phyloP scores from a whole-genome alignment of 2,888 invertebrate species.

The Leptopilina myrica region DNA sequence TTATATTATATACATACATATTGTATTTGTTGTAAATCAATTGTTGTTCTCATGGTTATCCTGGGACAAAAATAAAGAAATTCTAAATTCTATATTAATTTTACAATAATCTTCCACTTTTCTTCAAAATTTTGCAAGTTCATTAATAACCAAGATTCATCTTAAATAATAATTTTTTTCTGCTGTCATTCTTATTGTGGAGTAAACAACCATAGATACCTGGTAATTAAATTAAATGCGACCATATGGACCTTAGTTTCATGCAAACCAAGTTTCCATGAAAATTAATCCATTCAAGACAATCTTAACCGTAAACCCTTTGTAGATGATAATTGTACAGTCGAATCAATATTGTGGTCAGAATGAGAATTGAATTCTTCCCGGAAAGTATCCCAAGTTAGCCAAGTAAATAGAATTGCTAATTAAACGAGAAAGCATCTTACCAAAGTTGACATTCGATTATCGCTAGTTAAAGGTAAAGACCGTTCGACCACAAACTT shows the following conservation, averaged over 20 bases:
- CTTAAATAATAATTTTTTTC: too few species aligned
- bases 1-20: too few species aligned
- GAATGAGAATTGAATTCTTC: neutral
- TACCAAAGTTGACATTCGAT: slow-evolving; percentile 21
- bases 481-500: slow-evolving; percentile 19
- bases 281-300: slow-evolving; percentile 18
- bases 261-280: slow-evolving; percentile 4
- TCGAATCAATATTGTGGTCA: slow-evolving; percentile 23
- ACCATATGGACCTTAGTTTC: too few species aligned
- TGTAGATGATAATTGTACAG: slow-evolving; percentile 32
- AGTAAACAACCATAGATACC: neutral
- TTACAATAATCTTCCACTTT: too few species aligned
- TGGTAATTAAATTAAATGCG: neutral
- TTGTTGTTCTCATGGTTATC: too few species aligned
- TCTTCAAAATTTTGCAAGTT: too few species aligned
- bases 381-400: neutral
- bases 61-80: too few species aligned
- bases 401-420: slow-evolving; percentile 26
- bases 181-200: too few species aligned
- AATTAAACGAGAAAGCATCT: slow-evolving; percentile 16
- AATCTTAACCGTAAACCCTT: neutral
- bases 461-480: slow-evolving; percentile 18
- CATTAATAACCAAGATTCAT: too few species aligned
- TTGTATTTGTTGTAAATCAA: too few species aligned
- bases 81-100: too few species aligned